phyloP scores from a whole-genome alignment of 2,797 vertebrate species.

The Poeciliopsis presidionis region DNA sequence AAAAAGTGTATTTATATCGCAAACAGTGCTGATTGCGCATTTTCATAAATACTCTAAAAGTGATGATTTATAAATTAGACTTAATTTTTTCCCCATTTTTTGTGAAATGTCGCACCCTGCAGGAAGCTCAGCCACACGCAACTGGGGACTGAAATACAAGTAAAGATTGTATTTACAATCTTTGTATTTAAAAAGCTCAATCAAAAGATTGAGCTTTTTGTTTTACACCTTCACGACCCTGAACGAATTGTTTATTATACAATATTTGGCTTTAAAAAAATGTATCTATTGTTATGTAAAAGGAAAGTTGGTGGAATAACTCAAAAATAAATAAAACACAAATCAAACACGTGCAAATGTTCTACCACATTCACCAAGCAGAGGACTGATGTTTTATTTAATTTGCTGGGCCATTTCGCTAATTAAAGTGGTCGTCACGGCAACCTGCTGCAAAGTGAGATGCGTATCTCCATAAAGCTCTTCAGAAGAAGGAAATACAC shows the following conservation, averaged over 20 bases:
- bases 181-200: too few species aligned
- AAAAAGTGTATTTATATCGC: not conserved
- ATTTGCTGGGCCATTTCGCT: not conserved
- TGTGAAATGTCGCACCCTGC: constrained; percentile 41
- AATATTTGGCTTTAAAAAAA: not conserved
- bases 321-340: not conserved
- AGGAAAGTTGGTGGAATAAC: not conserved
- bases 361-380: not conserved
- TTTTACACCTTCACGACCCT: not conserved
- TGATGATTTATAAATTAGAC: not conserved
- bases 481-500: not conserved
- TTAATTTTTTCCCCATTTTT: not conserved
- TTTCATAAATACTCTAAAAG: not conserved
- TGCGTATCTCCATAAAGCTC: not conserved
- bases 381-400: not conserved
- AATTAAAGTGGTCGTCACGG: not conserved
- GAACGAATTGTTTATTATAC: not conserved
- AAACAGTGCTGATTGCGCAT: not conserved
- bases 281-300: too few species aligned
- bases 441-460: not conserved
- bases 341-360: not conserved
- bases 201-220: not conserved
- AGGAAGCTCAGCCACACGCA: constrained; percentile 30
- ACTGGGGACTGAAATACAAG: not conserved
- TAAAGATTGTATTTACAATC: not conserved